Percentiles rank a stretch among this genome's conserved stretches.
Conservation (phyloP, 2,797 vertebrate species). For the Protosalanx chinensis region DNA sequence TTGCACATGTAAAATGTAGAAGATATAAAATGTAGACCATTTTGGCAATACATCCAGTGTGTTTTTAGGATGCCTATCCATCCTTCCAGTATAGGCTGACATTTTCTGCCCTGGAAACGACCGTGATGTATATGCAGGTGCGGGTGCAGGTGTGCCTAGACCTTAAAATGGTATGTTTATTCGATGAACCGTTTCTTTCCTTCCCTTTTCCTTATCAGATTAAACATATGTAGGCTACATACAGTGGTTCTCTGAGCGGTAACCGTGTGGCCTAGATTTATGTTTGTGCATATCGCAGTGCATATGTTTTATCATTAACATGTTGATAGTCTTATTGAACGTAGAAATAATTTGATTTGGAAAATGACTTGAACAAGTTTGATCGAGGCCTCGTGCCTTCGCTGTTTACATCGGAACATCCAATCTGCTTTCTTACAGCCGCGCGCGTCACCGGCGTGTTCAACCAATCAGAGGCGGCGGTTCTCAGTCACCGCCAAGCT, state of each 20-base stretch:
- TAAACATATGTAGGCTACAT: neutral
- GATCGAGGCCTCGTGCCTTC: constrained; percentile 20
- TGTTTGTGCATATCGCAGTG: too few species aligned
- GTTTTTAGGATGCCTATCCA: neutral
- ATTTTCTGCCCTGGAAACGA: neutral
- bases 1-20: too few species aligned
- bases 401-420: constrained; percentile 24
- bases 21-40: too few species aligned
- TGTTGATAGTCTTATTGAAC: neutral
- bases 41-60: neutral
- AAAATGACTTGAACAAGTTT: neutral
- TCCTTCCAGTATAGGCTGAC: too few species aligned
- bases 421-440: constrained; percentile 33
- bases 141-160: neutral
- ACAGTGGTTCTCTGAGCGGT: neutral
- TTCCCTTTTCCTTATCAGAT: neutral
- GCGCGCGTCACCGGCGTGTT: constrained; percentile 31
- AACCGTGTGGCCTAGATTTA: too few species aligned
- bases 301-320: neutral
- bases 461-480: constrained; percentile 45
- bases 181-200: constrained; percentile 6
- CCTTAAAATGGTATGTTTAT: neutral
- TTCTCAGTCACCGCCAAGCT: constrained; percentile 55
- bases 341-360: too few species aligned
- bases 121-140: neutral